Evolutionary conservation across 2,113 vertebrate species (phyloP), one percentile per base, ranked within the genome.

Genomic region (Ovibos moschatus): DNA sequence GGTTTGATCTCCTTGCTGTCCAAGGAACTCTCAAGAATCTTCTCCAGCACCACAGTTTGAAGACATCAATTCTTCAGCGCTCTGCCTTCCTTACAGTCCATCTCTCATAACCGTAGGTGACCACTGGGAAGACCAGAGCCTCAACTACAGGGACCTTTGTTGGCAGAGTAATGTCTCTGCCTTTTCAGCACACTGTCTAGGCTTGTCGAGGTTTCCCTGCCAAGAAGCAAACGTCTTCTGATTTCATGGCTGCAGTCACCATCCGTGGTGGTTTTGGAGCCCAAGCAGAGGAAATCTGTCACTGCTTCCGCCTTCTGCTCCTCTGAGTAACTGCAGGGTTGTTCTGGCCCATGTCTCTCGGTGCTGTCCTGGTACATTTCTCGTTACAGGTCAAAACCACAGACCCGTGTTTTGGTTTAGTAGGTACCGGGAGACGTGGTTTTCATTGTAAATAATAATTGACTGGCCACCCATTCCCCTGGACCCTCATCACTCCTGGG

Each of bases 341-440:
- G 14, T 25, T 33, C 57, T 2, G 13, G 87, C 15, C 5, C 11
- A 0, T 1, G n/a, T 5, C 9, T 53, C 1, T 16, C 0, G 19
- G 51, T 5, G 3, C 8, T 11, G 30, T 76, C 45, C 16, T 7
- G 36, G 57, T 21, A 19, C 78, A 9, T 9, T 11, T n/a, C 79
- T 60, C 2, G 4, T 15, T 11, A 4, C 2, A 21, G 60, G 62
- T 17, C 10, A 43, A 43, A 43, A 43, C 43, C 43, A 43, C 43
- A 2, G 7, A 4, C 3, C 1, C 6, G 4, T 13, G 53, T 17
- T 25, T 1, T 2, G 16, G 45, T n/a, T 28, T n/a, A 30, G 55
- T 36, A 50, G 28, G 5, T 5, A 14, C 78, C 7, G 28, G 55
- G 10, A 40, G 51, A 55, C 1, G 1, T 7, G 15, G 12, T 30